Base-by-base conservation (phyloP, 1,140 invertebrate genomes). In the Macrobrachium nipponense region DNA sequence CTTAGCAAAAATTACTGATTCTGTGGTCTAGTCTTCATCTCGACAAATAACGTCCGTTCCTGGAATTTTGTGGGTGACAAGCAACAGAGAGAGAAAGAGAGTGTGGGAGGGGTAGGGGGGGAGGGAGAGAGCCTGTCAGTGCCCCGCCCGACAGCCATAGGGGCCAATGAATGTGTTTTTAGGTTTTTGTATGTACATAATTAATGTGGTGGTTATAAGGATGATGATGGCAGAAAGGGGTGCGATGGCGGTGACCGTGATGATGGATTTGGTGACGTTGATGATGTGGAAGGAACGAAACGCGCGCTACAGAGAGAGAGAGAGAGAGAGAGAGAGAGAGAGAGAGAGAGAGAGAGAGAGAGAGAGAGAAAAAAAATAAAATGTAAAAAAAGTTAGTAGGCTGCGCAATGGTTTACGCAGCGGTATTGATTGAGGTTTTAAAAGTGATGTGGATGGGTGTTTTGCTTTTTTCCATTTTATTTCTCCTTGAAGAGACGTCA, bases 81-180 rank as follows among this genome's bases (percentile, higher is more conserved):
- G 5, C 7, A 18, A 10, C 8, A 72, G 5, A 5, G 36, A 17
- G 17, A 20, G 20, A 27, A 66, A 12, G 43, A 18, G 73, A 64
- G 17, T 62, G 43, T 18, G 60, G 20, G 5, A 23, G 27, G 27
- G 12, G 62, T 6, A 43, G 6, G 15, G 5, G 51, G 23, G 59
- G 18, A 61, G 4, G 4, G 27, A n/a, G 17, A 60, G 70, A 23
- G 58, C 7, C 23, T 20, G 12, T 0, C 72, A 23, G 3, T 59
- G 10, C 17, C 73, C 84, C 68, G 84, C 51, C 84, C 61, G 77
- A 72, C 84, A 86, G 66, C 84, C 84, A 86, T 80, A 80, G 84
- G 84, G 84, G 84, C 84, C 84, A 86, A 80, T 86, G 84, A 86
- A 86, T 80, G 66, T 86, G 78, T 80, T 86, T 80, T 86, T 86